Evolutionary conservation across 2,113 vertebrate species (phyloP).

Genomic region (Xyrauchen texanus): DNA sequence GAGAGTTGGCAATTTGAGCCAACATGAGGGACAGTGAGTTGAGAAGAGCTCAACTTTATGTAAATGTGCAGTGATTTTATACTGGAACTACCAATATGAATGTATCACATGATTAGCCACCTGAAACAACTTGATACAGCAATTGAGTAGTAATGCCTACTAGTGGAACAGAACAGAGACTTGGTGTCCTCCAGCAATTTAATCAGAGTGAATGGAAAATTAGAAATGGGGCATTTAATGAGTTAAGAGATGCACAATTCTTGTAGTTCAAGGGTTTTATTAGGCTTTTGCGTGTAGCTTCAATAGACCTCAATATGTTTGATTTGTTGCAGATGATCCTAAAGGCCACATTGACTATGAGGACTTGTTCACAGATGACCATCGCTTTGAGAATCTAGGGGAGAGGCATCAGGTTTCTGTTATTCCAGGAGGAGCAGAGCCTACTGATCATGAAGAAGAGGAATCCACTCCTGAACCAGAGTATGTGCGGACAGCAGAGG

Average conservation of each 20-base stretch:
- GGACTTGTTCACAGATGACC: slow-evolving; percentile 84
- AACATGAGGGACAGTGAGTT: too few species aligned
- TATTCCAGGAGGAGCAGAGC: slow-evolving; percentile 55
- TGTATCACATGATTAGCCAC: too few species aligned
- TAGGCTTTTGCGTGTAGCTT: background rate
- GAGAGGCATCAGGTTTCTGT: slow-evolving; percentile 52
- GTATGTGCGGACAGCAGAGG: slow-evolving; percentile 29
- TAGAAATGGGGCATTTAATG: too few species aligned
- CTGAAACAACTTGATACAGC: too few species aligned
- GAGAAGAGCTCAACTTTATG: too few species aligned
- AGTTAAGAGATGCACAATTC: background rate
- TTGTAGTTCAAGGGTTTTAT: slow-evolving; percentile 1
- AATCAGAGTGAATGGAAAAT: too few species aligned
- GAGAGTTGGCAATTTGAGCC: too few species aligned
- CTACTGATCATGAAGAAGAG: slow-evolving; percentile 29
- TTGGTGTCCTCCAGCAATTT: too few species aligned
- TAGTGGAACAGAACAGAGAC: too few species aligned
- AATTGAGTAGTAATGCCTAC: too few species aligned
- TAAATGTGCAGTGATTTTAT: too few species aligned
- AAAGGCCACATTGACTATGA: slow-evolving; percentile 89
- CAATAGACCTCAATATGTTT: background rate
- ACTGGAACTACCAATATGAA: too few species aligned
- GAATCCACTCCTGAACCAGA: slow-evolving; percentile 41
- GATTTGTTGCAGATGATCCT: slow-evolving; percentile 74
- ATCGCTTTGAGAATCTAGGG: slow-evolving; percentile 64